A percentile compares a stretch with the other conserved stretches of the same genome.
Evolutionary conservation across 2,888 invertebrate species (phyloP).

Genomic region (Drosophila suboccidentalis): DNA sequence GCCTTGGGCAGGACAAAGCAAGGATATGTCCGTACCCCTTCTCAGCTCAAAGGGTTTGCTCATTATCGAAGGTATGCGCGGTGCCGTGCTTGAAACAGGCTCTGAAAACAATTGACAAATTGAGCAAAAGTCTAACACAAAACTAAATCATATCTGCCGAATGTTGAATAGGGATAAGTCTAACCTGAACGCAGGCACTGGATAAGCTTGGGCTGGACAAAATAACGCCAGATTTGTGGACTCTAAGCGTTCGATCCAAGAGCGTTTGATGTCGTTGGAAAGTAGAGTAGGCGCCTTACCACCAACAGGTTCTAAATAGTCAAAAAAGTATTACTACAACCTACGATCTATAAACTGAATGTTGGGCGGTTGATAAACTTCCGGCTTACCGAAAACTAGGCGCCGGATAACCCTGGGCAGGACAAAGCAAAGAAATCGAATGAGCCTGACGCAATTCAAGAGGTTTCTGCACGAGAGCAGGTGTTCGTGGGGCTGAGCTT

Average conservation of each 20-base stretch:
- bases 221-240: slow-evolving; percentile 89
- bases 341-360: slow-evolving; percentile 30
- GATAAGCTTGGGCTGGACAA: slow-evolving; percentile 92
- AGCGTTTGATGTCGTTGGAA: slow-evolving; percentile 87
- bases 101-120: slow-evolving; percentile 83
- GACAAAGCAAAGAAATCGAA: slow-evolving; percentile 88
- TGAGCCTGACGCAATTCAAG: slow-evolving; percentile 70
- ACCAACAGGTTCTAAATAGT: slow-evolving; percentile 76
- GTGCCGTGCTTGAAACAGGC: slow-evolving; percentile 87
- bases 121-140: neutral
- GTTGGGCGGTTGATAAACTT: slow-evolving; percentile 9
- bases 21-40: slow-evolving; percentile 69
- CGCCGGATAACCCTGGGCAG: slow-evolving; percentile 91
- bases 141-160: slow-evolving; percentile 28
- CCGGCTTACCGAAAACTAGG: slow-evolving; percentile 89
- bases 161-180: neutral
- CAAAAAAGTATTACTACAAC: neutral
- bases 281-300: slow-evolving; percentile 87
- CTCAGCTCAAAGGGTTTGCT: slow-evolving; percentile 82
- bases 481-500: slow-evolving; percentile 86
- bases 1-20: slow-evolving; percentile 91
- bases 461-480: slow-evolving; percentile 84
- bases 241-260: slow-evolving; percentile 87
- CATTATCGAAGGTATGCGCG: slow-evolving; percentile 86
- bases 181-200: slow-evolving; percentile 89